Evolutionary conservation across 2,888 invertebrate genomes (phyloP), one percentile per base, ranked within the genome.

Genomic region (Selenia dentaria): DNA sequence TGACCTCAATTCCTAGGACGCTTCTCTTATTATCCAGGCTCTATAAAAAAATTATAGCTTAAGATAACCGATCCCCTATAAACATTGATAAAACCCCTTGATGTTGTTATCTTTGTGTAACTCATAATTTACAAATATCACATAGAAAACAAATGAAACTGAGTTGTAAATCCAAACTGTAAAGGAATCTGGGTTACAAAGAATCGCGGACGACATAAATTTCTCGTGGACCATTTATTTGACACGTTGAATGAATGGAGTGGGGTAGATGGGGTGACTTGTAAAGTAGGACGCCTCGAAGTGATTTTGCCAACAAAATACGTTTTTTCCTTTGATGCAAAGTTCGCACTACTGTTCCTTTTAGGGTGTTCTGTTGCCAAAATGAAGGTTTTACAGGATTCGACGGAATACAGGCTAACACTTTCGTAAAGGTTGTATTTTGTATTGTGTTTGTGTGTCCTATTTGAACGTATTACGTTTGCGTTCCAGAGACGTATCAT

Each of bases 181-280:
- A 57, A 56, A 56, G 42, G 45, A 69, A 78, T 74, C 70, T 69
- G 65, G 70, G 67, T 55, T 68, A 67, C 54, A 66, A 62, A 59
- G 69, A 70, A 76, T 67, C 66, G 67, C 68, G 66, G 71, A 68
- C 66, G 62, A 66, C 75, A 84, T 87, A 80, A 82, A 87, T 87
- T 85, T 75, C 79, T 76, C 79, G 70, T 68, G 79, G 74, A 63
- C 82, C 83, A 84, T 88, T 88, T 86, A 83, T 83, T 86, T 79
- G 73, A 72, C 74, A 51, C 38, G 22, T 47, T 77, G 71, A 80
- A 72, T 67, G 69, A 68, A 67, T 64, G 70, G 62, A 65, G 63
- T 38, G 62, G 64, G 25, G 25, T 25, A 10, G 10, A 3, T 54
- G 54, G 54, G 64, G 62, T 51, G 59, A 43, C 41, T 54, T 55